Conservation (phyloP, 2,888 invertebrate genomes). For the Yponomeuta plumbellus region DNA sequence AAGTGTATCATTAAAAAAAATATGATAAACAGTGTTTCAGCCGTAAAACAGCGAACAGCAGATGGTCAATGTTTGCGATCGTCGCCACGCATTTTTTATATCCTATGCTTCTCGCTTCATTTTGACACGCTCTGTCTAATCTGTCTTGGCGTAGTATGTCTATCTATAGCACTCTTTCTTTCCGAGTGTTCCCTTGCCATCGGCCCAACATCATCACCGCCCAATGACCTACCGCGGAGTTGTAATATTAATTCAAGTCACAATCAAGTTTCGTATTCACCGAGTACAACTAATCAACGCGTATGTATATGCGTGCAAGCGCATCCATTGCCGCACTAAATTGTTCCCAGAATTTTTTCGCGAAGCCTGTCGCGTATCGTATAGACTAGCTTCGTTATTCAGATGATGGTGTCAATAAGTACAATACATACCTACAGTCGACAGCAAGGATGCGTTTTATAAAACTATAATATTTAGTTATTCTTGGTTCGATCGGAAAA, state of each 20-base stretch:
- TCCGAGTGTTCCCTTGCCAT: not conserved
- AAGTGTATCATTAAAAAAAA: no score
- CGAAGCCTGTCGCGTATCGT: not conserved
- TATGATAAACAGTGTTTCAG: no score
- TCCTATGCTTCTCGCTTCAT: no score
- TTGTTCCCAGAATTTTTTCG: not conserved
- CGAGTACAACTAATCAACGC: not conserved
- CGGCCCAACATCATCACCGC: not conserved
- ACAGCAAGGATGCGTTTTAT: no score
- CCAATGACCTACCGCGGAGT: not conserved
- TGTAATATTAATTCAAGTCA: not conserved
- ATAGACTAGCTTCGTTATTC: not conserved
- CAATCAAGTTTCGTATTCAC: not conserved
- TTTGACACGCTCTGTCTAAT: no score
- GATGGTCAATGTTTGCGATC: no score
- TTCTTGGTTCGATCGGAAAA: no score
- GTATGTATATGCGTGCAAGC: not conserved
- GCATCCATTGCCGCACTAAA: not conserved
- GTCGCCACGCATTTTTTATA: no score
- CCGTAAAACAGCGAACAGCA: no score
- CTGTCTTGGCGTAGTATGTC: no score
- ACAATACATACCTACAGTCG: no score
- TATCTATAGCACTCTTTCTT: not conserved
- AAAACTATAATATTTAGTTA: no score
- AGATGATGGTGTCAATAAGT: not conserved